Percentiles rank a stretch among this genome's conserved stretches.
Evolutionary conservation across 2,797 vertebrate species (phyloP).

Genomic region (Periparus ater): DNA sequence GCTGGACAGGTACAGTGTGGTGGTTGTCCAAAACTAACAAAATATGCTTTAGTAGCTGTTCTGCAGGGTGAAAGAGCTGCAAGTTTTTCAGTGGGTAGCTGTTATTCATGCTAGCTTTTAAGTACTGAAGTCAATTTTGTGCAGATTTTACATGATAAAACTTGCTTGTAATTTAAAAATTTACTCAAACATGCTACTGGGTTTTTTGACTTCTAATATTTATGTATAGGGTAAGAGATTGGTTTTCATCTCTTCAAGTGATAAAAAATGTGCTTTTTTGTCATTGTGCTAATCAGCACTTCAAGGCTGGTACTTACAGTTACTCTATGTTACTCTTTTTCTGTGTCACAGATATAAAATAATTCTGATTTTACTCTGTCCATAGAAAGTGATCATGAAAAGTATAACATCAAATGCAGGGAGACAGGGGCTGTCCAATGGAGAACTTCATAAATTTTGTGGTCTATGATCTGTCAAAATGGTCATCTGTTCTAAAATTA

Average conservation of each 20-base stretch:
- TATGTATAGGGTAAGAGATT: background rate
- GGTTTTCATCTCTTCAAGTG: background rate
- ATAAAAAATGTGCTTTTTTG: background rate
- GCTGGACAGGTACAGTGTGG: background rate
- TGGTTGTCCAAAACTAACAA: background rate
- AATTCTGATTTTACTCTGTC: background rate
- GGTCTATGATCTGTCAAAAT: background rate
- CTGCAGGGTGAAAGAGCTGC: background rate
- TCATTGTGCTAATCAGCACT: background rate
- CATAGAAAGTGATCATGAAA: background rate
- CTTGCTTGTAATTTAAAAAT: background rate
- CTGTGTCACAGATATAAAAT: background rate
- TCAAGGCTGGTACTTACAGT: background rate
- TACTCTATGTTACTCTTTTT: background rate
- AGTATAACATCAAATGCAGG: background rate
- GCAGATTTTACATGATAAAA: background rate
- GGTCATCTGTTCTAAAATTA: background rate
- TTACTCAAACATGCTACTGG: fast-evolving
- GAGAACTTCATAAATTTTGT: background rate
- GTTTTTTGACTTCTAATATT: background rate
- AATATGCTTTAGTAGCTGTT: background rate
- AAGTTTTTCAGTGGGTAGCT: background rate
- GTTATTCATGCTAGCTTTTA: background rate
- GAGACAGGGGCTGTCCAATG: background rate
- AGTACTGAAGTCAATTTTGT: background rate